Conservation (phyloP, 2,888 invertebrate species). For the Cantharis rufa region DNA sequence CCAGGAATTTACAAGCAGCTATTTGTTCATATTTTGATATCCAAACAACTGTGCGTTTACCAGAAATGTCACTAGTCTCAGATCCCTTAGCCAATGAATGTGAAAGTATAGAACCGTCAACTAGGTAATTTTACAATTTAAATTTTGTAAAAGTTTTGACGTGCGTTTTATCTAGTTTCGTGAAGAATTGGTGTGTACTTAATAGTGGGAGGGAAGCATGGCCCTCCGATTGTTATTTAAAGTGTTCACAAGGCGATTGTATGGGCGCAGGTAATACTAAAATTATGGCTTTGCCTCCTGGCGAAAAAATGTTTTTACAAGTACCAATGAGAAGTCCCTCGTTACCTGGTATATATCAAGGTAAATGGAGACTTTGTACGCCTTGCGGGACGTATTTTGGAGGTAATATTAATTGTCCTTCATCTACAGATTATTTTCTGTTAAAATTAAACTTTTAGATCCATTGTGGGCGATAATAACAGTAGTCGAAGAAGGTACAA, state of each 20-base stretch:
- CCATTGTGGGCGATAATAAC: constrained; percentile 80
- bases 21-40: constrained; percentile 95
- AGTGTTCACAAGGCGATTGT: constrained; percentile 71
- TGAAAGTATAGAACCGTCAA: constrained; percentile 72
- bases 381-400: constrained; percentile 90
- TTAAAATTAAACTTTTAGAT: constrained; percentile 60
- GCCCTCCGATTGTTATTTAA: constrained; percentile 83
- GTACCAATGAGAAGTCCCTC: constrained; percentile 82
- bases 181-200: constrained; percentile 86
- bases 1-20: constrained; percentile 95
- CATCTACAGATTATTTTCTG: constrained; percentile 20
- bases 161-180: constrained; percentile 62
- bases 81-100: constrained; percentile 80
- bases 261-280: constrained; percentile 65
- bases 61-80: constrained; percentile 74
- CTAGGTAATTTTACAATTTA: constrained; percentile 53
- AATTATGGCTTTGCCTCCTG: constrained; percentile 75
- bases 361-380: constrained; percentile 89
- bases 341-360: constrained; percentile 74
- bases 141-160: neutral
- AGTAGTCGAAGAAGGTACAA: constrained; percentile 79
- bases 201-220: constrained; percentile 87
- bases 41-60: constrained; percentile 72
- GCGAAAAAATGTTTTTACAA: constrained; percentile 75
- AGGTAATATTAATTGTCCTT: constrained; percentile 61